These are phyloP conservation scores for Dendroctonus valens DNA, from an alignment of 1,140 invertebrate genomes.

Conservation along the genomic window DNA sequence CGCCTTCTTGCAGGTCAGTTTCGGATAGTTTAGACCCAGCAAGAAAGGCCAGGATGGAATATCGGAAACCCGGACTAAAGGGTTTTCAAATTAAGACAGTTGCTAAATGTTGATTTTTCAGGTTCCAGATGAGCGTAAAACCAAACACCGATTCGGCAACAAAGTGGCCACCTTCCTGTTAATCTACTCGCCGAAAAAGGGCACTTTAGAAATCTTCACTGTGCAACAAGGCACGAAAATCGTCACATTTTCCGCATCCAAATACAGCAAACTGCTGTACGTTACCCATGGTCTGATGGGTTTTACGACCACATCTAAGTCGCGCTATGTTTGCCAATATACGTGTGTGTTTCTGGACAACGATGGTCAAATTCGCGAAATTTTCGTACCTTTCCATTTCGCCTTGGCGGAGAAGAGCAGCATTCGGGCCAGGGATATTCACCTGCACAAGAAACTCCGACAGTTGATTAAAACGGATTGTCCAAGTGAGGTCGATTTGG, in stretches of 20 bases:
- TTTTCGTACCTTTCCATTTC: constrained; percentile 87
- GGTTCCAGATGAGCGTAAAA: constrained; percentile 61
- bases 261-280: constrained; percentile 75
- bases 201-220: constrained; percentile 83
- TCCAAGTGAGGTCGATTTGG: constrained; percentile 53
- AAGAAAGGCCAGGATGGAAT: too few species aligned
- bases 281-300: constrained; percentile 79
- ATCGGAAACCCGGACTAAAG: too few species aligned
- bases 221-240: constrained; percentile 84
- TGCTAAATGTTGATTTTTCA: constrained; percentile 5
- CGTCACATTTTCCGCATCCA: constrained; percentile 84
- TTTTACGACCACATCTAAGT: constrained; percentile 55
- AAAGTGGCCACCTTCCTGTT: constrained; percentile 73
- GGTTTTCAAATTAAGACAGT: not conserved
- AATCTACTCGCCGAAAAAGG: constrained; percentile 82
- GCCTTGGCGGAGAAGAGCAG: constrained; percentile 84
- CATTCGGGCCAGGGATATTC: constrained; percentile 80
- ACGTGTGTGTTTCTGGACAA: constrained; percentile 81
- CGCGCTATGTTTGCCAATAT: constrained; percentile 52
- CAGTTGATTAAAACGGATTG: constrained; percentile 62
- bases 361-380: constrained; percentile 74
- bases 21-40: not conserved
- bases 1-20: constrained; percentile 71
- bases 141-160: constrained; percentile 48
- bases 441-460: constrained; percentile 79